Percentiles rank a stretch among this genome's conserved stretches.
phyloP scores from a whole-genome alignment of 2,113 vertebrate species.

The Xenopus borealis region DNA sequence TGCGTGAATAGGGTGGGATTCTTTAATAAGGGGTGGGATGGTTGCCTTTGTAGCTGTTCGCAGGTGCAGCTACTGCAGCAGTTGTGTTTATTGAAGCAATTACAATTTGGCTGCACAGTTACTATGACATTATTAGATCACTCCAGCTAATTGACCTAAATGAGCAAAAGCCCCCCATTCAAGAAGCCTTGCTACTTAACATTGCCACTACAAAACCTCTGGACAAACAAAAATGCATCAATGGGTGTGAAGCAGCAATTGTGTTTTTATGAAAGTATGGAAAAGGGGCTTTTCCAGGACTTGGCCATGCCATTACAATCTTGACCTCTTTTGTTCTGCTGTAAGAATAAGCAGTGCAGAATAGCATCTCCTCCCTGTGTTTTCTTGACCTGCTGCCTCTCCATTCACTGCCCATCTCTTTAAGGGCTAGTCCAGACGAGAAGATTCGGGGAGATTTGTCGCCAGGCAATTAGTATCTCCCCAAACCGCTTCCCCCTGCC shows the following conservation, averaged over 20 bases:
- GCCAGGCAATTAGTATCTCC: too few relatives aligned
- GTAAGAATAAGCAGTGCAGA: constrained; percentile 64
- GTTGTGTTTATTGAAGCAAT: too few relatives aligned
- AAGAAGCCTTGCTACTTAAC: neutral
- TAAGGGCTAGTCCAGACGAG: too few relatives aligned
- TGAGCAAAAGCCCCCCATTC: neutral
- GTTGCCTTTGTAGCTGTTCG: too few relatives aligned
- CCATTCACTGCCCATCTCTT: constrained; percentile 80
- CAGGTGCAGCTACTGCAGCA: too few relatives aligned
- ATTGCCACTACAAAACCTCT: constrained; percentile 50
- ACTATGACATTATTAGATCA: too few relatives aligned
- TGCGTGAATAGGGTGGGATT: too few relatives aligned
- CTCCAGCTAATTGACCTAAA: too few relatives aligned
- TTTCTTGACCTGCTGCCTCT: constrained; percentile 69
- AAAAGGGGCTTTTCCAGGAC: constrained; percentile 68
- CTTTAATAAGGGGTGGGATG: too few relatives aligned
- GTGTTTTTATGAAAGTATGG: constrained; percentile 65
- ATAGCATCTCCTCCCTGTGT: constrained; percentile 63
- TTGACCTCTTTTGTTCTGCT: constrained; percentile 69
- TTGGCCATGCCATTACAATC: constrained; percentile 67
- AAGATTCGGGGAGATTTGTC: too few relatives aligned
- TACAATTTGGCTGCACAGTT: too few relatives aligned
- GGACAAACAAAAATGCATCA: constrained; percentile 69
- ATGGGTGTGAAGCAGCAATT: constrained; percentile 64
- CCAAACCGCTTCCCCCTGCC: too few relatives aligned